These are phyloP conservation scores for Hirtodrosophila trivittata DNA, from an alignment of 2,888 invertebrate genomes.

Conservation along the genomic window DNA sequence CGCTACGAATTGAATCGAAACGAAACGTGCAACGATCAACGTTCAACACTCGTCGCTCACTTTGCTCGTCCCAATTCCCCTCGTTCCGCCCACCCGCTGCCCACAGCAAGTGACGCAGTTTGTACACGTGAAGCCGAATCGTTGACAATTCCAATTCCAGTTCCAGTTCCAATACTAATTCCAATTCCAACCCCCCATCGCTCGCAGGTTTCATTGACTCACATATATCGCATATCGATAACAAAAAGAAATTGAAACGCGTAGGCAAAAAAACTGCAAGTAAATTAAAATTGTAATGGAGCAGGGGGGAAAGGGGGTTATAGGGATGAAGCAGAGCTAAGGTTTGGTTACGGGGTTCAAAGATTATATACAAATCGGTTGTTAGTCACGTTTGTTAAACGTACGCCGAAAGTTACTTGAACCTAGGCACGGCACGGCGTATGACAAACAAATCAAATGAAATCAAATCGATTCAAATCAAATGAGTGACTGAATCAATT, in stretches of 20 bases:
- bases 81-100: too few relatives aligned
- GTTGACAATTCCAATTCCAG: conserved; percentile 3
- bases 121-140: not conserved
- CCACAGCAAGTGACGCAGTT: not conserved
- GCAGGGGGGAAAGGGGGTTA: not conserved
- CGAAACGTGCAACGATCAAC: conserved; percentile 24
- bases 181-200: conserved; percentile 17
- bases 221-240: conserved; percentile 13
- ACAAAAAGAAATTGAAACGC: conserved; percentile 1
- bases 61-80: too few relatives aligned
- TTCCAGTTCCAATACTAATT: conserved; percentile 2
- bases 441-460: too few relatives aligned
- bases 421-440: not conserved
- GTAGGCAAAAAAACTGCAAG: conserved; percentile 19
- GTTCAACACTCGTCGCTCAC: conserved; percentile 1
- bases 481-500: conserved; percentile 47
- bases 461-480: conserved; percentile 26
- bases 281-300: conserved; percentile 24
- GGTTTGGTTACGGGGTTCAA: conserved; percentile 7
- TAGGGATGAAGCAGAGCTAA: conserved; percentile 5
- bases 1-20: conserved; percentile 20
- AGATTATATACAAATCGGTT: conserved; percentile 37
- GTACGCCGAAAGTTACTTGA: conserved; percentile 16
- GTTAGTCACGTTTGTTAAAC: conserved; percentile 66
- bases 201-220: conserved; percentile 44